Evolutionary conservation across 2,888 invertebrate genomes (phyloP).

Genomic region (Scaptomyza cyrtandrae): DNA sequence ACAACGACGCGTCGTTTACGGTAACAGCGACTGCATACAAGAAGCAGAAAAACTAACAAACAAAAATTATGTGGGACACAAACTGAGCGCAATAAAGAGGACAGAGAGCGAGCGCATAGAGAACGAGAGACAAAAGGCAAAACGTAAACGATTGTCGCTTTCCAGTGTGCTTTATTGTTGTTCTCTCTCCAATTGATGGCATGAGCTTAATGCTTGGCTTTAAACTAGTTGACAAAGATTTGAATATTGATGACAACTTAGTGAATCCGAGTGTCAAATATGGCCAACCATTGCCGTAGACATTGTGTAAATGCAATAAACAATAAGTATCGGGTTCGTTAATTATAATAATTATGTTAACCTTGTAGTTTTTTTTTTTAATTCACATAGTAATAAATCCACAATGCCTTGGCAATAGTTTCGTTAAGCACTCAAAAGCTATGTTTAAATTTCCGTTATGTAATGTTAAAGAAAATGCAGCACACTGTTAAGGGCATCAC

Average conservation of each 20-base stretch:
- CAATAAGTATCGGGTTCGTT: neutral
- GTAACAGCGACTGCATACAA: slow-evolving; percentile 41
- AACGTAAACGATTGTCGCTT: slow-evolving; percentile 1
- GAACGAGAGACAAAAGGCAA: slow-evolving; percentile 3
- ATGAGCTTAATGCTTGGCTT: neutral
- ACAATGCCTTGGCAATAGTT: neutral
- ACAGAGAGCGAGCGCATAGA: slow-evolving; percentile 10
- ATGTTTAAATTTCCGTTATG: neutral
- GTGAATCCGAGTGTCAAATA: neutral
- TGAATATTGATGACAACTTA: neutral
- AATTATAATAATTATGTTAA: no score
- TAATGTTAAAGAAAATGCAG: neutral
- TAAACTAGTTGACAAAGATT: neutral
- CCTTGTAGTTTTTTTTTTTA: neutral
- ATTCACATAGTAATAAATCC: neutral
- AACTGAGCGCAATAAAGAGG: slow-evolving; percentile 44
- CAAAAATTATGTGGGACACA: slow-evolving; percentile 78
- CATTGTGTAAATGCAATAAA: neutral
- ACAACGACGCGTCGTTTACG: slow-evolving; percentile 20
- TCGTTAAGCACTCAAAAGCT: neutral
- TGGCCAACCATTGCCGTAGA: neutral
- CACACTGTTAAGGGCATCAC: neutral
- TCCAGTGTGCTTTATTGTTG: neutral
- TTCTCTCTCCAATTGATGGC: neutral
- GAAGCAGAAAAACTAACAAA: slow-evolving; percentile 78